Evolutionary conservation across 2,888 invertebrate species (phyloP).

Genomic region (Temnothorax unifasciatus): DNA sequence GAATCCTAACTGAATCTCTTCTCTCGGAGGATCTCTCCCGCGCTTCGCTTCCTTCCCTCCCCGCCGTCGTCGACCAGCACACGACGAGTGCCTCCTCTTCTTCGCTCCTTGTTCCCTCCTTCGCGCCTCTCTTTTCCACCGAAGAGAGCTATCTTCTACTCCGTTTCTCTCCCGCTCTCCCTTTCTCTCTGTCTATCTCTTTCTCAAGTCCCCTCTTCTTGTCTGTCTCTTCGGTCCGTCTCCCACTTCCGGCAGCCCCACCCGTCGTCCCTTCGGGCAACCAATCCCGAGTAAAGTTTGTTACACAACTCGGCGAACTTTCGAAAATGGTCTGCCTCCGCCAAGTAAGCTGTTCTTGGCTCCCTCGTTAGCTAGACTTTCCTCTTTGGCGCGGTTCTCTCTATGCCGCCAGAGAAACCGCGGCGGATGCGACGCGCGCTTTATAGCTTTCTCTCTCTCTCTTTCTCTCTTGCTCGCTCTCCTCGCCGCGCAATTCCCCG

Average conservation of each 20-base stretch:
- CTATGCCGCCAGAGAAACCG: slow-evolving; percentile 71
- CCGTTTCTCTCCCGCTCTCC: slow-evolving; percentile 10
- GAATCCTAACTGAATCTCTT: slow-evolving; percentile 85
- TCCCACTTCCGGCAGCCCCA: slow-evolving; percentile 77
- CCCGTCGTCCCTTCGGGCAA: slow-evolving; percentile 84
- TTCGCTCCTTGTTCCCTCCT: slow-evolving; percentile 61
- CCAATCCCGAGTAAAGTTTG: slow-evolving; percentile 86
- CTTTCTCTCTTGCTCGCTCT: neutral
- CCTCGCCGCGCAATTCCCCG: slow-evolving; percentile 18
- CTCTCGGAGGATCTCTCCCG: slow-evolving; percentile 77
- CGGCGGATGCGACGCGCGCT: slow-evolving; percentile 64
- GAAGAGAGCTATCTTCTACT: slow-evolving; percentile 35
- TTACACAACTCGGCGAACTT: slow-evolving; percentile 85
- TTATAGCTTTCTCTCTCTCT: slow-evolving; percentile 27
- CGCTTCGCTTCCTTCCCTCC: slow-evolving; percentile 59
- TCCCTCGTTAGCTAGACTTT: slow-evolving; percentile 79
- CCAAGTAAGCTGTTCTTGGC: slow-evolving; percentile 80
- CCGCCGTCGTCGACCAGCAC: slow-evolving; percentile 34
- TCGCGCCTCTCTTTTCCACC: slow-evolving; percentile 45
- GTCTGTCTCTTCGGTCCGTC: slow-evolving; percentile 57
- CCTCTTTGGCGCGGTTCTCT: slow-evolving; percentile 75
- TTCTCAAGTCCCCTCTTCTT: slow-evolving; percentile 39
- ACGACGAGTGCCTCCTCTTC: slow-evolving; percentile 53
- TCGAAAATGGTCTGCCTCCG: slow-evolving; percentile 83
- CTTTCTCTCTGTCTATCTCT: slow-evolving; percentile 47